Percentiles rank a stretch among this genome's conserved stretches.
phyloP scores from a whole-genome alignment of 30 jellyfish, hydroid and myxozoan genomes.

The Aurelia aurita region DNA sequence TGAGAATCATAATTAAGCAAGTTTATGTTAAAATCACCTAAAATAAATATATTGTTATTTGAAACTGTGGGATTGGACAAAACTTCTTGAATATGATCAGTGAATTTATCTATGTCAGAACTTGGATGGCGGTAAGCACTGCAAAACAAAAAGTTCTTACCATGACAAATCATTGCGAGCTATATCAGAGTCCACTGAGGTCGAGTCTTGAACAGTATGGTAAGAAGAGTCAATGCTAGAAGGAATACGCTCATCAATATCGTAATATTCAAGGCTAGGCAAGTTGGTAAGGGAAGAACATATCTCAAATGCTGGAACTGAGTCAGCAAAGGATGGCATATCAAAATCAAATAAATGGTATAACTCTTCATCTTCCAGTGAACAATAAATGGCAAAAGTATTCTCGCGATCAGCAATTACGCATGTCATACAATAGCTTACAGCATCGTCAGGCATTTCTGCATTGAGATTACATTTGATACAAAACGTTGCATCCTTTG shows the following conservation, averaged over 20 bases:
- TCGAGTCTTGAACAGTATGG: neutral
- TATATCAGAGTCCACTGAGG: no score
- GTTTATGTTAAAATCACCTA: conserved; percentile 30
- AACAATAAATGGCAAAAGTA: neutral
- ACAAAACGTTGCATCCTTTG: neutral
- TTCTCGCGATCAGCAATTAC: neutral
- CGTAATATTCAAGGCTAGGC: conserved; percentile 21
- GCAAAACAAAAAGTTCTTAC: conserved; percentile 24
- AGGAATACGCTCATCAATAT: conserved; percentile 34
- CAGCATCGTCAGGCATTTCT: neutral
- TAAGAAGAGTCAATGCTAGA: conserved; percentile 1
- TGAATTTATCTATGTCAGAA: conserved; percentile 1
- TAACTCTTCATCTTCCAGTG: neutral
- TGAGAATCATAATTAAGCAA: conserved; percentile 35
- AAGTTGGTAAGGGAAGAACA: neutral
- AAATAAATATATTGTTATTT: conserved; percentile 3
- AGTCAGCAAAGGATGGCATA: conserved; percentile 16
- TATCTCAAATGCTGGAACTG: conserved; percentile 6
- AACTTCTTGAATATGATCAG: conserved; percentile 27
- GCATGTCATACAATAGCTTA: neutral
- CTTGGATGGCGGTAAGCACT: conserved; percentile 39
- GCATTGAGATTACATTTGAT: neutral
- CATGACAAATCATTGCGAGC: no score
- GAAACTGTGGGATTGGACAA: neutral
- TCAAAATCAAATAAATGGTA: conserved; percentile 12